Conservation (phyloP, 2,888 invertebrate genomes). For the Torymus auratus region DNA sequence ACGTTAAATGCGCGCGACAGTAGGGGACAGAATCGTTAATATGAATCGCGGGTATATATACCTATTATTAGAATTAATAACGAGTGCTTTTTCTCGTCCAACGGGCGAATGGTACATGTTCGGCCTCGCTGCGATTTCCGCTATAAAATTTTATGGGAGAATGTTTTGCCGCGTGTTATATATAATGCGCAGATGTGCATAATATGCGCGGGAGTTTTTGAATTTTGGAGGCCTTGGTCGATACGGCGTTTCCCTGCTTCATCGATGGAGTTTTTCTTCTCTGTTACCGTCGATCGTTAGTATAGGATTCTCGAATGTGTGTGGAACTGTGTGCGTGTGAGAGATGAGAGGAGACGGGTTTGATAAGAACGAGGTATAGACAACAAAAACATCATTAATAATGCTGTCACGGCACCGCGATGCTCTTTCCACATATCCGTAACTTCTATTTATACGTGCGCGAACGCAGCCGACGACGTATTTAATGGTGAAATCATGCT, state of each 20-base stretch:
- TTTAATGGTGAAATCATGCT: too few species aligned
- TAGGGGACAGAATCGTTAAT: too few species aligned
- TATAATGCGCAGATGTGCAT: background rate
- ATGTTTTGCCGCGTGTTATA: background rate
- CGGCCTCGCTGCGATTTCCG: conserved; percentile 7
- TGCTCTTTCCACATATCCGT: background rate
- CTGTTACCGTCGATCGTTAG: conserved; percentile 20
- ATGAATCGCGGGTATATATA: background rate
- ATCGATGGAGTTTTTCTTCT: conserved; percentile 24
- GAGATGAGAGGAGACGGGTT: too few species aligned
- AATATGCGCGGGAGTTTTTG: background rate
- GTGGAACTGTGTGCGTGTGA: too few species aligned
- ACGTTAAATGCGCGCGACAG: background rate
- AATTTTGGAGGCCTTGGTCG: background rate
- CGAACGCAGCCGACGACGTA: too few species aligned
- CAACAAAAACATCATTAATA: too few species aligned
- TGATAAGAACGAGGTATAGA: too few species aligned
- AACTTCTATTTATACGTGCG: conserved; percentile 31
- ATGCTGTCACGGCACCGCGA: background rate
- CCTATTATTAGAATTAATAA: conserved; percentile 27
- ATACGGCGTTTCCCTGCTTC: conserved; percentile 33
- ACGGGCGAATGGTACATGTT: background rate
- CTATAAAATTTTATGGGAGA: conserved; percentile 11
- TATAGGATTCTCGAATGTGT: too few species aligned
- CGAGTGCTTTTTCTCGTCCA: background rate